Base-by-base conservation (phyloP, 2,888 invertebrate species). In the Morpho achilles region DNA sequence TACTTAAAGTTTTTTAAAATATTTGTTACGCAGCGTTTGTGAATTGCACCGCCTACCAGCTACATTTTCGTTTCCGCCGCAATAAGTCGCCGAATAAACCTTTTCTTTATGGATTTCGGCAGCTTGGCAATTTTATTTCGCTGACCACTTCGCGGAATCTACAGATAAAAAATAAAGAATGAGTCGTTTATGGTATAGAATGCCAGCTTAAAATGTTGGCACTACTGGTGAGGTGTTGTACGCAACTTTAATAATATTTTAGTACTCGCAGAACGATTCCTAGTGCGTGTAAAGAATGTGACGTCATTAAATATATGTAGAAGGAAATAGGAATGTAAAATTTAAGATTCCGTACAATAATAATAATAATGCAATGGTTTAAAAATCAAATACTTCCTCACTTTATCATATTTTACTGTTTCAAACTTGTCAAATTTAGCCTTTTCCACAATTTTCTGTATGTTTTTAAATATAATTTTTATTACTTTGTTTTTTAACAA, bases 41-140 rank as follows among this genome's bases (percentile, higher is more conserved):
- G 39, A 10, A 62, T 70, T 65, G 53, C n/a, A 54, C 74, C 69
- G 65, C 52, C 61, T 42, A 61, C 50, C 55, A 70, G 67, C 65
- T 72, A 72, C 71, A 71, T 71, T 70, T 78, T 76, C 76, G 79
- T 84, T 82, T 82, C 84, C 82, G 79, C 77, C 79, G 77, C 77
- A 76, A 72, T 71, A 72, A 72, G 70, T 62, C 70, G 62, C 74
- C 75, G 77, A 80, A 84, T 82, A 79, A 78, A 71, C 71, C 68
- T 66, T 32, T 63, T 69, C 73, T 86, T 88, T 86, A 86, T 86
- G 87, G 74, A 82, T 86, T 87, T 87, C 87, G 87, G 84, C 85
- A 82, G 82, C 81, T 74, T 75, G 77, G 74, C 76, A 73, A 74
- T 76, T 80, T 80, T 79, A 78, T 80, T 79, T 77, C 70, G 69